Evolutionary conservation across 2,888 invertebrate species (phyloP).

Genomic region (Eupithecia abbreviata): DNA sequence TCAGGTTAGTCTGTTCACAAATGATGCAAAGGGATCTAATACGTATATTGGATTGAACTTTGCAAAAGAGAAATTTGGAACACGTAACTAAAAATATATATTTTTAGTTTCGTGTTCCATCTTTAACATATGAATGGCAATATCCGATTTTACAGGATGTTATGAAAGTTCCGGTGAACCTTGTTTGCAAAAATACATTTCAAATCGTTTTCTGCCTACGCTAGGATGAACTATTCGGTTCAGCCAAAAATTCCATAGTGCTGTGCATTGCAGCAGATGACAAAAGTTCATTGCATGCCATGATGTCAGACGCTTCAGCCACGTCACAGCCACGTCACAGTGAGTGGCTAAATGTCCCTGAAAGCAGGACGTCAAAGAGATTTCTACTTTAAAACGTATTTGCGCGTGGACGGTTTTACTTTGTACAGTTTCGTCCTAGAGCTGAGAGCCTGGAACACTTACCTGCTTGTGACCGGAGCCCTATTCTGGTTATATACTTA

Average conservation of each 20-base stretch:
- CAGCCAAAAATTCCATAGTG: not conserved
- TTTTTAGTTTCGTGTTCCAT: not conserved
- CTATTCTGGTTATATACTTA: not conserved
- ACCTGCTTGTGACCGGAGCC: not conserved
- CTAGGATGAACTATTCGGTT: not conserved
- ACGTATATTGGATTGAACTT: slow-evolving; percentile 50
- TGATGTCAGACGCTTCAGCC: slow-evolving; percentile 9
- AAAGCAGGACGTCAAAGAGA: slow-evolving; percentile 1
- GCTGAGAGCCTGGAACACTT: not conserved
- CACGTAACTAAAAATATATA: too few species aligned
- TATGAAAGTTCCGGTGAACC: not conserved
- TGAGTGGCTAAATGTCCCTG: not conserved
- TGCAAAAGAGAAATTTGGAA: slow-evolving; percentile 8
- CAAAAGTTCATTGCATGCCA: not conserved
- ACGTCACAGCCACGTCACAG: slow-evolving; percentile 39
- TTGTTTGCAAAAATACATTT: not conserved
- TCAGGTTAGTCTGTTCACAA: slow-evolving; percentile 24
- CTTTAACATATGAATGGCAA: not conserved
- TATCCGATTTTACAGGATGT: not conserved
- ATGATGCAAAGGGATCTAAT: slow-evolving; percentile 43
- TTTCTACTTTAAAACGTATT: not conserved
- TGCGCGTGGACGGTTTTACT: not conserved
- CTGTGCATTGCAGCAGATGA: not conserved
- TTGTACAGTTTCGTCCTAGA: not conserved
- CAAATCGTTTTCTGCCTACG: not conserved